A percentile compares a stretch with the other conserved stretches of the same genome.
Evolutionary conservation across 2,113 vertebrate species (phyloP).

Genomic region (Xerus inauris): DNA sequence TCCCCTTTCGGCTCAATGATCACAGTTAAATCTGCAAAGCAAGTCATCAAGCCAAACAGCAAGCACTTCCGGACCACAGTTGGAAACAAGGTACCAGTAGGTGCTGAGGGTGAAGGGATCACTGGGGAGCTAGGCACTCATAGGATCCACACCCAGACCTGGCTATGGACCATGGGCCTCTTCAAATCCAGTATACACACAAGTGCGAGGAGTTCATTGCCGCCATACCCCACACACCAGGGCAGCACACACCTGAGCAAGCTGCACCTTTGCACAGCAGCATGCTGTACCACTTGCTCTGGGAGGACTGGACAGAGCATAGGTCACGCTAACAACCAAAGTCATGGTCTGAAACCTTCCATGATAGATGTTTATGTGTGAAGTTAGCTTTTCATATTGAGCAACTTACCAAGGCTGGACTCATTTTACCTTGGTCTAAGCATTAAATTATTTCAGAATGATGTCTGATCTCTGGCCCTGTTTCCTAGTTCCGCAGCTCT

Average conservation of each 20-base stretch:
- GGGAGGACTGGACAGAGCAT: background rate
- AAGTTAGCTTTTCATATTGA: background rate
- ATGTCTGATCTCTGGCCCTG: background rate
- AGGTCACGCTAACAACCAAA: background rate
- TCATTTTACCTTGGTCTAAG: background rate
- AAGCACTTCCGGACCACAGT: slow-evolving; percentile 94
- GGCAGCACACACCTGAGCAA: background rate
- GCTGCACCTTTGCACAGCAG: accelerated
- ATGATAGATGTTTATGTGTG: background rate
- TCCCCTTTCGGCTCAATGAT: slow-evolving; percentile 84
- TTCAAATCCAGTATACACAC: background rate
- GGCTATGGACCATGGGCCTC: background rate
- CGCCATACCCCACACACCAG: accelerated
- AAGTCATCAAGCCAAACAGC: slow-evolving; percentile 90
- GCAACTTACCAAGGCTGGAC: background rate
- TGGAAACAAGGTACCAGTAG: slow-evolving; percentile 92
- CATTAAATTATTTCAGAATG: background rate
- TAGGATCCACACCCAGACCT: background rate
- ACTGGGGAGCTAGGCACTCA: accelerated
- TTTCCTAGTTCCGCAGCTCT: slow-evolving; percentile 93
- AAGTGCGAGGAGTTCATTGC: accelerated
- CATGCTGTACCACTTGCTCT: accelerated
- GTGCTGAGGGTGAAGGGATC: background rate
- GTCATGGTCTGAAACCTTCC: background rate
- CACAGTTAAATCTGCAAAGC: slow-evolving; percentile 92